Evolutionary conservation across 2,797 vertebrate genomes (phyloP).

Genomic region (Varecia variegata): DNA sequence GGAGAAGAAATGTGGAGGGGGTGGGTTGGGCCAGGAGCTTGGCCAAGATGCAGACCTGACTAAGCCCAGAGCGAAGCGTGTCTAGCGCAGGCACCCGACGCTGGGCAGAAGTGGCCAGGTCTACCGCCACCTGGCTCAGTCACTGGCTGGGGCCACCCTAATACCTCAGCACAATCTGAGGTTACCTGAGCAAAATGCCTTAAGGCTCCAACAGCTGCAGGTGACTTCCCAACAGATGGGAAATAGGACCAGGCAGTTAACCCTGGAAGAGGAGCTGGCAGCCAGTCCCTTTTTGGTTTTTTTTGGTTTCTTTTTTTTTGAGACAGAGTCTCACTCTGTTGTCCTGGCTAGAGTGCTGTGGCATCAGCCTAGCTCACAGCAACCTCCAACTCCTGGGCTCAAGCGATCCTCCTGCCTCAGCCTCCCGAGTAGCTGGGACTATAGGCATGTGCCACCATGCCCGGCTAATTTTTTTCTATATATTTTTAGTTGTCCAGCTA

Average conservation of each 20-base stretch:
- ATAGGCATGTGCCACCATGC: too few species aligned
- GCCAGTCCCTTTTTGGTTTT: neutral
- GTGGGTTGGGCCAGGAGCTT: neutral
- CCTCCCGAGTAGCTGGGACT: too few species aligned
- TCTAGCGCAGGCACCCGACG: rapidly evolving
- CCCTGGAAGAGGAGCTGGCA: neutral
- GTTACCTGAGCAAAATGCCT: neutral
- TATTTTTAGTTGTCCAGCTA: too few species aligned
- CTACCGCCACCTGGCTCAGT: neutral
- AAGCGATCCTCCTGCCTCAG: too few species aligned
- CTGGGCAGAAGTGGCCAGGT: neutral
- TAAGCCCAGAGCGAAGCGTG: rapidly evolving
- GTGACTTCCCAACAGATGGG: neutral
- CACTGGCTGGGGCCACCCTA: neutral
- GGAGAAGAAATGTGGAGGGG: neutral
- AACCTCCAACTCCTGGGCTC: too few species aligned
- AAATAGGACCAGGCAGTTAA: neutral
- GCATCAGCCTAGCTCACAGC: too few species aligned
- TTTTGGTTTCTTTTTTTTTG: too few species aligned
- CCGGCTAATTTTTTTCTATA: too few species aligned
- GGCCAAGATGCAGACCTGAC: rapidly evolving
- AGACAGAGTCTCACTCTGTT: too few species aligned
- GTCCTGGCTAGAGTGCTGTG: too few species aligned
- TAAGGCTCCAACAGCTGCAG: neutral
- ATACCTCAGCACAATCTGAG: neutral